A percentile compares a stretch with the other conserved stretches of the same genome.
These are phyloP conservation scores for Euleptes europaea DNA, from an alignment of 2,113 vertebrate species.

Conservation along the genomic window DNA sequence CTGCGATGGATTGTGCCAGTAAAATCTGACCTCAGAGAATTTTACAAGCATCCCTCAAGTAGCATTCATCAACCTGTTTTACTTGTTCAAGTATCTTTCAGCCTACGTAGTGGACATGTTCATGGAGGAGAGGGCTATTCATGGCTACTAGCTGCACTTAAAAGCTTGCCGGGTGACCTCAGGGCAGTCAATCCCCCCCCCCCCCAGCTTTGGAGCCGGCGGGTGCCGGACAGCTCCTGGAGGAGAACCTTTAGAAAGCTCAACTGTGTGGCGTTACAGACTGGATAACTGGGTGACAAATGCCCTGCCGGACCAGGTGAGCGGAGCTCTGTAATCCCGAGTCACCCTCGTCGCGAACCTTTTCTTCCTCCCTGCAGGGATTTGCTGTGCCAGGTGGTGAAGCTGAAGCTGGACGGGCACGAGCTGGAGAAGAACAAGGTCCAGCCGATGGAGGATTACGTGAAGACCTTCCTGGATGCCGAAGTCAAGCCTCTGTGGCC, in stretches of 20 bases:
- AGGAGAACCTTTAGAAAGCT: background rate
- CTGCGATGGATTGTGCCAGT: too few species aligned
- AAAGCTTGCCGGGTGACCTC: too few species aligned
- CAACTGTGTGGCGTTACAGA: background rate
- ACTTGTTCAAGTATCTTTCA: background rate
- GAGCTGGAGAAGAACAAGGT: conserved; percentile 77
- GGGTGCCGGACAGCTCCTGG: too few species aligned
- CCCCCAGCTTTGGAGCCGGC: too few species aligned
- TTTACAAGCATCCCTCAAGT: background rate
- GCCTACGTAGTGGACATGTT: too few species aligned
- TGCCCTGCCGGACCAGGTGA: conserved; percentile 40
- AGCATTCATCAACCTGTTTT: too few species aligned
- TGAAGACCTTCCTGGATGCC: conserved; percentile 87
- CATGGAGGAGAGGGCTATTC: too few species aligned
- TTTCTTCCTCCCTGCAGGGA: conserved; percentile 79
- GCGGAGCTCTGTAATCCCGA: conserved; percentile 11
- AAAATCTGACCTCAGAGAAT: too few species aligned
- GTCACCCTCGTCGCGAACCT: conserved; percentile 44
- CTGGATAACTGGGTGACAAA: background rate
- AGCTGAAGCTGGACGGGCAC: conserved; percentile 81
- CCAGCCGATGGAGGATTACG: conserved; percentile 84
- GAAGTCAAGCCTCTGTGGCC: conserved; percentile 95
- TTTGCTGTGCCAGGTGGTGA: conserved; percentile 84
- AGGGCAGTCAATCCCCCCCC: too few species aligned
- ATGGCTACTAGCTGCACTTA: too few species aligned